Evolutionary conservation across 2,797 vertebrate species (phyloP), one percentile per base, ranked within the genome.

Genomic region (Trachurus trachurus): DNA sequence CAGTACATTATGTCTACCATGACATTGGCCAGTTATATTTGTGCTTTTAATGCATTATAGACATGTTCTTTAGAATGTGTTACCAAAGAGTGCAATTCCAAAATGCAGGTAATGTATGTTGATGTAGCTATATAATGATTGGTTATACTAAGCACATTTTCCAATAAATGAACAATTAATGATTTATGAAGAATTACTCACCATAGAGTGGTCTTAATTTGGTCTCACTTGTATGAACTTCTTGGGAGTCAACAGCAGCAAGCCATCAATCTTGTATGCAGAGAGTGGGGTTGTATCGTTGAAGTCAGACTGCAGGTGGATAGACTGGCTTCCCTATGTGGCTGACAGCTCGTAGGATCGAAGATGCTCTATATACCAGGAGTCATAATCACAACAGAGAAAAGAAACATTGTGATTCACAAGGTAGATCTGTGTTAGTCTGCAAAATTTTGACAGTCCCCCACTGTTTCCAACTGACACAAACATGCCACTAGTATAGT

Each of bases 301-400:
- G 9, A 81, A 21, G 4, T 34, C 67, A 52, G 70, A 75, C 0
- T 58, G 78, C 52, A 60, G 58, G 22, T 82, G 40, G 64, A 87
- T 57, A 1, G 57, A 74, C 52, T 68, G 71, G 2, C 49, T 71
- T 50, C 6, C 9, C 2, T 69, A 29, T 64, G 72, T n/a, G 9
- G 70, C 1, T 76, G 71, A 80, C 64, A 87, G 73, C 78, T 83
- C 78, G 26, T 78, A 86, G 56, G 68, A 89, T 5, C n/a, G 4
- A 29, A 88, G 76, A 76, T 84, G 81, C 29, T 86, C 79, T 66
- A 79, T 26, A 80, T 88, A 88, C 71, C 78, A 91, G 5, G 50
- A 83, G 31, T 85, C 80, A 86, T 71, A 85, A 59, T 87, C 52
- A 83, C 12, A 29, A 66, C 81, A 83, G 0, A 87, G 74, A 65